phyloP scores from a whole-genome alignment of 2,797 vertebrate genomes.

The Nannoperca australis region DNA sequence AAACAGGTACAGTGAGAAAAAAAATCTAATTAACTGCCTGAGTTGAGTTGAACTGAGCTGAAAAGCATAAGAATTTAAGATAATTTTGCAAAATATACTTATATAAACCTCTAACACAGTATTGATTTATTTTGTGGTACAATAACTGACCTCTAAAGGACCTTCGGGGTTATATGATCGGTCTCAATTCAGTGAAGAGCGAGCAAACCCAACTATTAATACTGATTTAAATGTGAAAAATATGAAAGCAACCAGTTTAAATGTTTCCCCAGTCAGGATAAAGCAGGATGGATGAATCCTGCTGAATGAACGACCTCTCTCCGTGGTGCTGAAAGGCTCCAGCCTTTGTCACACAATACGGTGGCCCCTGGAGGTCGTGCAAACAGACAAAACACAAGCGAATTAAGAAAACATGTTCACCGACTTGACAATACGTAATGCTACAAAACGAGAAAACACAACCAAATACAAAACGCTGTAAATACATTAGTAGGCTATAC shows the following conservation, averaged over 20 bases:
- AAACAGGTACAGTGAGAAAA: background rate
- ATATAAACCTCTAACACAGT: background rate
- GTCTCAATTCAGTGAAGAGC: background rate
- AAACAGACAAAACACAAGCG: too few species aligned
- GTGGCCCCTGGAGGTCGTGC: too few species aligned
- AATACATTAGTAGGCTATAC: too few species aligned
- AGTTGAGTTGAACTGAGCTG: background rate
- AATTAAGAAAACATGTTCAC: too few species aligned
- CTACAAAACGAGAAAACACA: too few species aligned
- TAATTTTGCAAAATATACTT: background rate
- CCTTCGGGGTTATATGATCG: background rate
- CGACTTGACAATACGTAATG: too few species aligned
- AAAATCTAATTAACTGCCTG: background rate
- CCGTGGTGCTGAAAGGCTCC: too few species aligned
- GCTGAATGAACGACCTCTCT: conserved; percentile 6
- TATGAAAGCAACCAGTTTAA: background rate
- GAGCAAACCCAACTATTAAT: background rate
- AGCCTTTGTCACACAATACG: background rate
- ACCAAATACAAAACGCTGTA: too few species aligned
- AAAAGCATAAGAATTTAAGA: background rate
- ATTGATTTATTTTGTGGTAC: background rate
- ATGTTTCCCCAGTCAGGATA: background rate
- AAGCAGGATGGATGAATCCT: background rate
- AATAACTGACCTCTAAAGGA: background rate
- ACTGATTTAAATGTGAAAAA: background rate